Evolutionary conservation across 2,888 invertebrate species (phyloP), one percentile per base, ranked within the genome.

Genomic region (Eristalinus aeneus): DNA sequence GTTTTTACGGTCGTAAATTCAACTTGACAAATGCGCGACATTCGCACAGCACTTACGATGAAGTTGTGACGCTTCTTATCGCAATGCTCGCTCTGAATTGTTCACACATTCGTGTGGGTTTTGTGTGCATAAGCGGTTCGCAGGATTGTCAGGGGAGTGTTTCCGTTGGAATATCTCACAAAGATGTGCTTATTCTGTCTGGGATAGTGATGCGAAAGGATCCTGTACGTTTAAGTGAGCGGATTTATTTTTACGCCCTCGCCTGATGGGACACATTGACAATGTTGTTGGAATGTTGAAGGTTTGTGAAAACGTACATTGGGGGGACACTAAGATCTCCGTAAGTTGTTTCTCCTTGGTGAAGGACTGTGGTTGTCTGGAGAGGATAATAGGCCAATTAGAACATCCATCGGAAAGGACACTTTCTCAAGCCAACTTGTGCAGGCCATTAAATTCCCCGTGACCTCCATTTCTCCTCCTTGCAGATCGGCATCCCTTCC

Each of bases 1-100:
- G 12, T 27, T 27, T 61, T 39, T 71, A 9, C 54, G 39, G 46
- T 71, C 79, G 65, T 56, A 78, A 69, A 54, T 71, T 65, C 10
- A 32, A 71, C 53, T 53, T 65, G 79, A 78, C 68, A 72, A 81
- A 69, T 56, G 54, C 54, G 39, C 56, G 46, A 56, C 65, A 84
- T 65, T 32, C 64, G 16, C 64, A 39, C 31, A 56, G 56, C 63
- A 39, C 56, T 64, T 23, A 4, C n/a, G 10, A 22, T 20, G 16
- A 39, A 53, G 31, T 8, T 69, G 39, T 6, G 46, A 58, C 16
- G 64, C 64, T 54, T 46, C 63, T 68, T 80, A 69, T 75, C 64
- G 56, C 53, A 23, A 10, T 54, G 56, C 64, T 74, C 69, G 27
- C 67, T 60, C 46, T 54, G 31, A 71, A 76, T 72, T 60, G 73